phyloP scores from a whole-genome alignment of 2,888 invertebrate genomes.

The Drosophila sordidula region DNA sequence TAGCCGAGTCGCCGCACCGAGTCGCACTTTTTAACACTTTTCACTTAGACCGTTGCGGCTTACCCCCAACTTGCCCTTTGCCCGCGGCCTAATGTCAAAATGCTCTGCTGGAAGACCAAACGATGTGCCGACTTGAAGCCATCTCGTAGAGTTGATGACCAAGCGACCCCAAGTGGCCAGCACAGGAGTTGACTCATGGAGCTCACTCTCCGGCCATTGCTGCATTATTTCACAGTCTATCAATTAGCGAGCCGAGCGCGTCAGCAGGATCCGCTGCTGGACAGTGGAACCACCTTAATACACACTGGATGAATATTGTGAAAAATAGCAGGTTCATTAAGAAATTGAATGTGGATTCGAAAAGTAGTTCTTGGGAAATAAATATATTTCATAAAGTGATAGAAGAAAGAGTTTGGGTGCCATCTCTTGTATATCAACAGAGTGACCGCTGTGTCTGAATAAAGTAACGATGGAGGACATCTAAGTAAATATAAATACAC shows the following conservation, averaged over 20 bases:
- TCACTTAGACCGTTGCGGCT: conserved; percentile 65
- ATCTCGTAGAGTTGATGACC: conserved; percentile 48
- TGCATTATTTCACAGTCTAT: conserved; percentile 80
- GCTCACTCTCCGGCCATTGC: conserved; percentile 60
- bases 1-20: conserved; percentile 30
- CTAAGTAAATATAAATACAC: background rate
- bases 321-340: background rate
- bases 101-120: conserved; percentile 52
- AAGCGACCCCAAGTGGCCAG: conserved; percentile 28
- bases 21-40: conserved; percentile 79
- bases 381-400: no score
- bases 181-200: conserved; percentile 46
- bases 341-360: no score
- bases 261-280: conserved; percentile 41
- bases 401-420: no score
- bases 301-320: background rate
- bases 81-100: conserved; percentile 53
- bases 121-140: conserved; percentile 48
- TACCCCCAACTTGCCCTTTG: background rate
- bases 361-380: no score
- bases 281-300: conserved; percentile 24
- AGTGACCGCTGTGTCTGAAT: no score
- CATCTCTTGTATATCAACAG: no score
- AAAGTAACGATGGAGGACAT: background rate
- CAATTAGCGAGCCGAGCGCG: conserved; percentile 68